Evolutionary conservation across 1,140 invertebrate genomes (phyloP).

Genomic region (Diprion similis): DNA sequence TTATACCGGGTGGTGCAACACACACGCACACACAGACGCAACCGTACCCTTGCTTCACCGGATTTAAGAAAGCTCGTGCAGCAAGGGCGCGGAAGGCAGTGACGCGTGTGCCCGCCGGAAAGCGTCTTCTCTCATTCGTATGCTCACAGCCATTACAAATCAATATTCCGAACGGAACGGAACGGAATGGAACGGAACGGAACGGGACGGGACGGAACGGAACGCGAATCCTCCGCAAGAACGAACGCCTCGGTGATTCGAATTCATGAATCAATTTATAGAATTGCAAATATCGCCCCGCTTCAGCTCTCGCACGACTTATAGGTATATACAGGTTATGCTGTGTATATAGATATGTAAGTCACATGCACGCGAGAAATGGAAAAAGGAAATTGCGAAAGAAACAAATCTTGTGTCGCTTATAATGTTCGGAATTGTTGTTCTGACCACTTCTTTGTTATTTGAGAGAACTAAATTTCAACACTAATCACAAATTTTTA

Average conservation of each 20-base stretch:
- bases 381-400: too few species aligned
- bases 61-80: constrained; percentile 13
- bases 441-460: too few species aligned
- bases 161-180: constrained; percentile 48
- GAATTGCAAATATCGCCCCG: constrained; percentile 4
- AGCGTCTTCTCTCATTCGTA: constrained; percentile 60
- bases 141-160: constrained; percentile 51
- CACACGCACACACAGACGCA: constrained; percentile 24
- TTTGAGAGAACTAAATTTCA: too few species aligned
- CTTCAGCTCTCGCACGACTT: background rate
- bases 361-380: too few species aligned
- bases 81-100: constrained; percentile 53
- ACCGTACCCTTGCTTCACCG: background rate
- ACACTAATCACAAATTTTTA: too few species aligned
- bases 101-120: constrained; percentile 61
- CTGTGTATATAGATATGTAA: too few species aligned
- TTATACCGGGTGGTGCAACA: constrained; percentile 29
- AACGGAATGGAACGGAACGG: constrained; percentile 21
- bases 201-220: constrained; percentile 30
- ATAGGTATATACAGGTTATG: too few species aligned
- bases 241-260: constrained; percentile 12
- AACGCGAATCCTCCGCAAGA: constrained; percentile 17
- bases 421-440: too few species aligned
- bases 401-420: too few species aligned
- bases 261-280: constrained; percentile 16